phyloP scores from a whole-genome alignment of 1,140 invertebrate genomes.

The Popillia japonica region DNA sequence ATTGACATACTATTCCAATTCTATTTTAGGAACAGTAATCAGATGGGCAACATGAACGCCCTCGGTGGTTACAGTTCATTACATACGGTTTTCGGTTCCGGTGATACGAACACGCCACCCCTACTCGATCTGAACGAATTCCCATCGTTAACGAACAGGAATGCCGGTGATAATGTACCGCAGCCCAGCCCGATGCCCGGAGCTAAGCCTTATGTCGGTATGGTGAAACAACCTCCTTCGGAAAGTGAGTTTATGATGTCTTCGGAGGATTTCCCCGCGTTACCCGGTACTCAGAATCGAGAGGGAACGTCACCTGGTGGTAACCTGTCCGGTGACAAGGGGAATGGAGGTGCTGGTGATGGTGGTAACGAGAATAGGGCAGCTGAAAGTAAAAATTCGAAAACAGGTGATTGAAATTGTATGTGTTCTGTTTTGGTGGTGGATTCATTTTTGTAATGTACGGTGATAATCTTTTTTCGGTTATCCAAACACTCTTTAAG shows the following conservation, averaged over 20 bases:
- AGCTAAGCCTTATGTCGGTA: conserved; percentile 92
- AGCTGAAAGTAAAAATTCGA: conserved; percentile 58
- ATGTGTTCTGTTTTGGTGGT: background rate
- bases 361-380: conserved; percentile 55
- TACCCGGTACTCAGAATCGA: conserved; percentile 74
- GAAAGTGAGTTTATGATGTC: conserved; percentile 98
- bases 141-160: conserved; percentile 84
- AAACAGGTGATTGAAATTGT: conserved; percentile 51
- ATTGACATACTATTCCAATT: conserved; percentile 36
- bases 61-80: conserved; percentile 75
- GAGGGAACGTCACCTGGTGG: conserved; percentile 65
- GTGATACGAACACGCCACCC: conserved; percentile 80
- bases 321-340: conserved; percentile 58
- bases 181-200: conserved; percentile 82
- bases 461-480: too few species aligned
- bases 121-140: conserved; percentile 89
- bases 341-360: conserved; percentile 47
- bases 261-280: conserved; percentile 97
- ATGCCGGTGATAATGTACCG: conserved; percentile 74
- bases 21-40: conserved; percentile 65
- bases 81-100: conserved; percentile 79
- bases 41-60: conserved; percentile 70
- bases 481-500: too few species aligned
- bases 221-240: conserved; percentile 93
- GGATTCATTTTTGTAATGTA: too few species aligned